Evolutionary conservation across 2,797 vertebrate species (phyloP).

Genomic region (Tachyglossus aculeatus): DNA sequence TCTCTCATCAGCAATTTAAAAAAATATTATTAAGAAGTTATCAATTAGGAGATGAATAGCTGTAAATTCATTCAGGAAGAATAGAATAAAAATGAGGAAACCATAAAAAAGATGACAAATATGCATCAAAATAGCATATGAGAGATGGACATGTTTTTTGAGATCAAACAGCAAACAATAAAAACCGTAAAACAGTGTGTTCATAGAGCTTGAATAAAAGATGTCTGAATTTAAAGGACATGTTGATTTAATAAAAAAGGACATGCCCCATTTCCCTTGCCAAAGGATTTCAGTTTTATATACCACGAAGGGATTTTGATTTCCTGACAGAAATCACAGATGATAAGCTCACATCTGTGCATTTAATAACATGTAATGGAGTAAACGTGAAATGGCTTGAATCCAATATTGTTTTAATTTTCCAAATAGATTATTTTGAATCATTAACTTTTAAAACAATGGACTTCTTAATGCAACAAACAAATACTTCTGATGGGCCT

Average conservation of each 20-base stretch:
- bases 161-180: no score
- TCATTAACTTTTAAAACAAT: conserved; percentile 10
- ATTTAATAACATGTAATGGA: conserved; percentile 16
- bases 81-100: neutral
- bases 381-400: neutral
- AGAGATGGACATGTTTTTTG: no score
- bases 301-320: neutral
- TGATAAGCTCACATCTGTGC: conserved; percentile 37
- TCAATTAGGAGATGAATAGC: no score
- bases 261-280: neutral
- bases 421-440: conserved; percentile 1
- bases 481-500: neutral
- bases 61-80: no score
- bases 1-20: no score
- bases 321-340: neutral
- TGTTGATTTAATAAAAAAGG: neutral
- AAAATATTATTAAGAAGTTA: no score
- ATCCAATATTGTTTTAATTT: conserved; percentile 3
- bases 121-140: neutral
- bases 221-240: neutral
- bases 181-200: no score
- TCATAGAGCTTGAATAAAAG: neutral
- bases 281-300: conserved; percentile 3
- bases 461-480: neutral
- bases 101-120: neutral